Conservation (phyloP, 2,113 vertebrate genomes). For the Catharus fuscescens region DNA sequence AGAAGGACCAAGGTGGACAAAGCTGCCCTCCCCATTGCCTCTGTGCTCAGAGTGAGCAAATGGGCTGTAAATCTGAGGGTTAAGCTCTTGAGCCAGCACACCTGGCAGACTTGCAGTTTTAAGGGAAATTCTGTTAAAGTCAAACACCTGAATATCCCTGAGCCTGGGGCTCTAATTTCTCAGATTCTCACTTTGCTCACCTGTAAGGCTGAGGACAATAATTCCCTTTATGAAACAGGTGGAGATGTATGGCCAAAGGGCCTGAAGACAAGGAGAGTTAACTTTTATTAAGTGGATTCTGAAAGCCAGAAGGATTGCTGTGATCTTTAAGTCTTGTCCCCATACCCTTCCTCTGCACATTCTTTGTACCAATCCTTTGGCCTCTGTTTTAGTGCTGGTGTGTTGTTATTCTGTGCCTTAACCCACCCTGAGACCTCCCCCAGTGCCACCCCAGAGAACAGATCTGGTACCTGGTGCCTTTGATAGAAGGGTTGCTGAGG, state of each 20-base stretch:
- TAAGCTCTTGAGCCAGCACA: not conserved
- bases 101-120: not conserved
- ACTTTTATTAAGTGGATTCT: conserved; percentile 41
- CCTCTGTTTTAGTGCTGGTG: not conserved
- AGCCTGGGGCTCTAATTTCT: not conserved
- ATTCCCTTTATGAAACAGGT: conserved; percentile 26
- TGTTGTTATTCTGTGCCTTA: not conserved
- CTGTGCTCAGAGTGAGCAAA: not conserved
- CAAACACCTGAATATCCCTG: not conserved
- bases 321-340: not conserved
- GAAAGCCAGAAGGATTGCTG: not conserved
- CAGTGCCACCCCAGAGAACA: not conserved
- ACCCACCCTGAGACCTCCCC: not conserved
- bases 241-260: not conserved
- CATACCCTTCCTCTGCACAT: not conserved
- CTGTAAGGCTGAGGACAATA: not conserved
- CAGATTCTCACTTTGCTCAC: not conserved
- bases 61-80: not conserved
- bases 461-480: not conserved
- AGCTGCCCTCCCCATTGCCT: not conserved
- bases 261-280: not conserved
- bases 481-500: not conserved
- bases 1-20: not conserved
- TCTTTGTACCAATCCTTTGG: not conserved
- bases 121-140: conserved; percentile 20